A percentile compares a stretch with the other conserved stretches of the same genome.
phyloP scores from a whole-genome alignment of 1,140 invertebrate genomes.

The Platorchestia sp. region DNA sequence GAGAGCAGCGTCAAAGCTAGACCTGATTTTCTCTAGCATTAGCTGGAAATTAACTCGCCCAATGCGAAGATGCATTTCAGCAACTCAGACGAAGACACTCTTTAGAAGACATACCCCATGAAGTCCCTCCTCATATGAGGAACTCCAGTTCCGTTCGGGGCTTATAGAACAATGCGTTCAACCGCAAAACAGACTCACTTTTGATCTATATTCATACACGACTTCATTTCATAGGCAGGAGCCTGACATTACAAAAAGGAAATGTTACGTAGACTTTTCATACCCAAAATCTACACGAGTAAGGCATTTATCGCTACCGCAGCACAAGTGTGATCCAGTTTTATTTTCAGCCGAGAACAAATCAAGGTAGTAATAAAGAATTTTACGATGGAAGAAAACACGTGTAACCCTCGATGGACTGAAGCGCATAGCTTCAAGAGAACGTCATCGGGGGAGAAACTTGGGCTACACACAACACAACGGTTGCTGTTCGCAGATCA shows the following conservation, averaged over 20 bases:
- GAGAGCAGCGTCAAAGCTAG: too few relatives aligned
- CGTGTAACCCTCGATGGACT: background rate
- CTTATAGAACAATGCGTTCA: background rate
- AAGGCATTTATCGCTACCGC: background rate
- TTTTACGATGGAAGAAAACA: background rate
- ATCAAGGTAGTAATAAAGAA: background rate
- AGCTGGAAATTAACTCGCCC: too few relatives aligned
- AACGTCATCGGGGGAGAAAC: background rate
- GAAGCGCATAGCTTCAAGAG: background rate
- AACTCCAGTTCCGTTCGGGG: background rate
- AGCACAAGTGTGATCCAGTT: background rate
- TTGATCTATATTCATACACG: background rate
- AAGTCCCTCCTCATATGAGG: too few relatives aligned
- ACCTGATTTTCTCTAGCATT: too few relatives aligned
- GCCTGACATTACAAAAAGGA: background rate
- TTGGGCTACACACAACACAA: background rate
- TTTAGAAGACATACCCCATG: too few relatives aligned
- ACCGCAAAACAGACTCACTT: background rate
- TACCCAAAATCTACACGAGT: background rate
- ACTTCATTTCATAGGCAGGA: background rate
- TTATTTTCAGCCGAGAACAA: background rate
- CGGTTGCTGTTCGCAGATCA: background rate
- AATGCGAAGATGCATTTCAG: background rate
- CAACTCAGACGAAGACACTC: background rate
- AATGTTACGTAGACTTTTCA: background rate